Evolutionary conservation across 2,888 invertebrate species (phyloP).

Genomic region (Cetonia aurata): DNA sequence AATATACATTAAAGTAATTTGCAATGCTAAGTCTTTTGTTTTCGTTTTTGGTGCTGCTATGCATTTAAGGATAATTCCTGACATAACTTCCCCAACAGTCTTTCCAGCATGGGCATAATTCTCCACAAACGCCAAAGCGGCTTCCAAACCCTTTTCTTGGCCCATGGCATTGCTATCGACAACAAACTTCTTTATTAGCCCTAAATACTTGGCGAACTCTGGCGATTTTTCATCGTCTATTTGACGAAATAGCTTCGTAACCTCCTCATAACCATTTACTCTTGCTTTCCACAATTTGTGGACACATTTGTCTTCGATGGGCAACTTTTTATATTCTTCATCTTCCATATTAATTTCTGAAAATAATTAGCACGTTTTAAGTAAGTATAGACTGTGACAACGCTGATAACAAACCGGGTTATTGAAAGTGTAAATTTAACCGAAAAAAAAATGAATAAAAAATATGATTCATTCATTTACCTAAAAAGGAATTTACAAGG

Average conservation of each 20-base stretch:
- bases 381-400: neutral
- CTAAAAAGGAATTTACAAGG: constrained; percentile 47
- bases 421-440: neutral
- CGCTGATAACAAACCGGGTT: neutral
- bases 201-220: constrained; percentile 92
- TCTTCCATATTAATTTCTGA: constrained; percentile 75
- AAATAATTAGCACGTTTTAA: constrained; percentile 18
- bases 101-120: constrained; percentile 90
- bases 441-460: constrained; percentile 39
- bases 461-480: constrained; percentile 47
- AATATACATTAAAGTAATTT: constrained; percentile 92
- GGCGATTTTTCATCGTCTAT: constrained; percentile 94
- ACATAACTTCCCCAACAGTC: constrained; percentile 86
- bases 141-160: constrained; percentile 95
- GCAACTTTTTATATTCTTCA: constrained; percentile 87
- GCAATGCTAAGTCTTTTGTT: constrained; percentile 91
- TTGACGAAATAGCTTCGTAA: constrained; percentile 87
- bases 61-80: constrained; percentile 88
- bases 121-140: constrained; percentile 90
- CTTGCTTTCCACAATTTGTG: constrained; percentile 98
- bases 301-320: constrained; percentile 90
- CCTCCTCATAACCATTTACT: constrained; percentile 94
- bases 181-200: constrained; percentile 94
- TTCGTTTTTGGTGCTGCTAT: constrained; percentile 91
- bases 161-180: constrained; percentile 94